Evolutionary conservation across 2,113 vertebrate genomes (phyloP).

Genomic region (Erpornis zantholeuca): DNA sequence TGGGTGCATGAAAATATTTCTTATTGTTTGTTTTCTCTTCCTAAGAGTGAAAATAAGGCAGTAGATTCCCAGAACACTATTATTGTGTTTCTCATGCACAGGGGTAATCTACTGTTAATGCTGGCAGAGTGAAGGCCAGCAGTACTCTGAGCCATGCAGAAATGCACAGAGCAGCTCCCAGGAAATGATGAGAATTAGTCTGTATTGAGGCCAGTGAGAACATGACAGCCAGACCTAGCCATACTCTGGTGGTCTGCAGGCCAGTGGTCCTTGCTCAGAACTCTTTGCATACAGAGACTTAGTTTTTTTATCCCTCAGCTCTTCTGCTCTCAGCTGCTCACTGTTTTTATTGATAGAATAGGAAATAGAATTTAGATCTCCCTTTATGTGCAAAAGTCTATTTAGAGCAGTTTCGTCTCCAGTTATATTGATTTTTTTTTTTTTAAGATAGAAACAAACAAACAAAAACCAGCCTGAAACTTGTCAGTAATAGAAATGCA

Average conservation of each 20-base stretch:
- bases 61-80: neutral
- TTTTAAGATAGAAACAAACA: fast-evolving
- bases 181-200: neutral
- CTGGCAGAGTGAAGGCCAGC: neutral
- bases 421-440: neutral
- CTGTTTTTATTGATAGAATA: neutral
- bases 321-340: neutral
- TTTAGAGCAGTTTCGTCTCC: neutral
- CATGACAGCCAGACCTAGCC: neutral
- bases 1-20: neutral
- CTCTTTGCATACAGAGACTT: neutral
- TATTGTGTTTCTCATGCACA: neutral
- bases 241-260: neutral
- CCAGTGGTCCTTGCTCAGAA: neutral
- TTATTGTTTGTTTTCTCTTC: neutral
- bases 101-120: neutral
- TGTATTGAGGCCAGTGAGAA: neutral
- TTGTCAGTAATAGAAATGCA: neutral
- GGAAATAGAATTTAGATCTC: neutral
- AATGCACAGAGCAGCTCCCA: neutral
- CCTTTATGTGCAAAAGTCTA: neutral
- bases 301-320: neutral
- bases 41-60: neutral
- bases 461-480: neutral
- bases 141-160: neutral